These are phyloP conservation scores for Leucophenga montana DNA, from an alignment of 2,888 invertebrate species.

Conservation along the genomic window DNA sequence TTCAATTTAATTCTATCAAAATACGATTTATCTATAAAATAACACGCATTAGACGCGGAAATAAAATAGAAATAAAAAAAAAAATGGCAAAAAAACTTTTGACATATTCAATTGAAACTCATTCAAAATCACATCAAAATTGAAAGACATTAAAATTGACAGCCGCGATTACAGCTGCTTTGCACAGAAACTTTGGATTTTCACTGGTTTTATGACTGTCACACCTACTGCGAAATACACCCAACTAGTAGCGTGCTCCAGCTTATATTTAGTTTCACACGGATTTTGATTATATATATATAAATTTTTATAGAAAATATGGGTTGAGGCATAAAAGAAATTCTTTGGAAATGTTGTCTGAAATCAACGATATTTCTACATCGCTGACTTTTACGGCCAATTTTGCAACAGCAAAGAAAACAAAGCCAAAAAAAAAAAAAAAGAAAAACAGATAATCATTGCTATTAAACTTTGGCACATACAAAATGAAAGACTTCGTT, in stretches of 20 bases:
- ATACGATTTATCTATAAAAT: neutral
- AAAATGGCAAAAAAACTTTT: neutral
- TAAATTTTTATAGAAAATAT: conserved; percentile 7
- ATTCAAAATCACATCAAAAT: conserved; percentile 18
- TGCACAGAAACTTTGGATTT: neutral
- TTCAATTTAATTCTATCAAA: no score
- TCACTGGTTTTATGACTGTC: neutral
- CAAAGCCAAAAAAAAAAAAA: neutral
- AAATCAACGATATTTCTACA: conserved; percentile 23
- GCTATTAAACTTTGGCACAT: conserved; percentile 24
- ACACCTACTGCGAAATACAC: neutral
- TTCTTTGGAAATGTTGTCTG: neutral
- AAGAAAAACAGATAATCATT: conserved; percentile 11
- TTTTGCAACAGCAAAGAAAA: conserved; percentile 12
- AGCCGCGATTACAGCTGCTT: neutral
- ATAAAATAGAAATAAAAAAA: neutral
- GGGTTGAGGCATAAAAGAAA: neutral
- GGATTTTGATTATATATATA: no score
- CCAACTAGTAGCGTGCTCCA: neutral
- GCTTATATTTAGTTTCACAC: neutral
- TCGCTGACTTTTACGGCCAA: conserved; percentile 26
- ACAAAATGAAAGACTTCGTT: neutral
- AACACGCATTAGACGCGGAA: neutral
- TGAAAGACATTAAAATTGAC: conserved; percentile 19
- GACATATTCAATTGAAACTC: no score